Evolutionary conservation across 2,888 invertebrate genomes (phyloP).

Genomic region (Sphinx pinastri): DNA sequence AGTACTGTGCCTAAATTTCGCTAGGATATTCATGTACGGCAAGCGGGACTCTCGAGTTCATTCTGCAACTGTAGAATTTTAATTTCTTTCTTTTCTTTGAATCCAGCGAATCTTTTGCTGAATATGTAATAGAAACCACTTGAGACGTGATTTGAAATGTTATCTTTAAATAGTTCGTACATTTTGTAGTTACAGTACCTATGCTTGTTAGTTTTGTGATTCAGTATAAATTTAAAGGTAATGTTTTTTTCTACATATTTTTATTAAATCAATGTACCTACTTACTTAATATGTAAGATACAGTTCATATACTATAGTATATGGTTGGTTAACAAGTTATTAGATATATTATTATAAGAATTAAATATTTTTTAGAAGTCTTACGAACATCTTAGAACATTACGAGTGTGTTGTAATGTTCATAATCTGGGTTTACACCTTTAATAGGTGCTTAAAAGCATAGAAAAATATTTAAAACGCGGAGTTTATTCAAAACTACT

Average conservation of each 20-base stretch:
- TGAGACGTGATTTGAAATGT: constrained; percentile 48
- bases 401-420: no score
- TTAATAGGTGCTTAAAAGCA: neutral
- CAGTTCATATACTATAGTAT: no score
- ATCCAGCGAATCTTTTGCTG: constrained; percentile 54
- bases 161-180: constrained; percentile 38
- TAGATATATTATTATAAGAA: no score
- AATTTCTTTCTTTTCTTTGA: constrained; percentile 60
- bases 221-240: neutral
- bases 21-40: constrained; percentile 13
- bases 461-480: neutral
- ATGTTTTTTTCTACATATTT: neutral
- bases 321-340: no score
- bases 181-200: neutral
- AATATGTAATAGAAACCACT: constrained; percentile 56
- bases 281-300: no score
- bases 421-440: no score
- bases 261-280: no score
- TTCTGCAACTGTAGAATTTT: constrained; percentile 61
- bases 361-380: neutral
- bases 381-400: neutral
- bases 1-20: constrained; percentile 13
- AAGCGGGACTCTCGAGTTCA: constrained; percentile 55
- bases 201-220: neutral
- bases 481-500: constrained; percentile 20